Evolutionary conservation across 2,888 invertebrate species (phyloP).

Genomic region (Mythimna impura): DNA sequence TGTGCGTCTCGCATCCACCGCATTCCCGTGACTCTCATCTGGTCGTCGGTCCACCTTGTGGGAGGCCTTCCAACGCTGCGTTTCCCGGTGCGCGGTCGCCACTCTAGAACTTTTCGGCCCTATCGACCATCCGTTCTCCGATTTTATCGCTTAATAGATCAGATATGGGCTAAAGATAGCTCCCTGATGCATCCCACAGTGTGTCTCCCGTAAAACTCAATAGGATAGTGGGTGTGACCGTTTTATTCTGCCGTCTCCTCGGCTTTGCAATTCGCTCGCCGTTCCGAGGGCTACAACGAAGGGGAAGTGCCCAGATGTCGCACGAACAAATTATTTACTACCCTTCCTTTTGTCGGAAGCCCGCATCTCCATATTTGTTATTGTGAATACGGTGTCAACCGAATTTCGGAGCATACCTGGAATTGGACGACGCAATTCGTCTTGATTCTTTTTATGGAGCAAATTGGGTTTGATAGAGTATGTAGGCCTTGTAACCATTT

Average conservation of each 20-base stretch:
- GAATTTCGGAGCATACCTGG: slow-evolving; percentile 64
- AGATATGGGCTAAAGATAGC: slow-evolving; percentile 23
- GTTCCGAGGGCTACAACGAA: slow-evolving; percentile 80
- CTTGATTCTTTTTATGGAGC: slow-evolving; percentile 65
- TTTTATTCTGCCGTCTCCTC: slow-evolving; percentile 80
- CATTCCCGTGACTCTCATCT: no score
- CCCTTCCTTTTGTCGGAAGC: slow-evolving; percentile 80
- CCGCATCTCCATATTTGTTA: slow-evolving; percentile 79
- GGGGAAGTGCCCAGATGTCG: slow-evolving; percentile 89
- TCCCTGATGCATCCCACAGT: slow-evolving; percentile 52
- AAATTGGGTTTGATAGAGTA: slow-evolving; percentile 66
- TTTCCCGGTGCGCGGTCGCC: no score
- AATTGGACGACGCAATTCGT: slow-evolving; percentile 63
- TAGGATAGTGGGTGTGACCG: slow-evolving; percentile 84
- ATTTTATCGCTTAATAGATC: no score
- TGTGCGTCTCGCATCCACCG: no score
- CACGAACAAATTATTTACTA: slow-evolving; percentile 88
- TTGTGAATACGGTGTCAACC: slow-evolving; percentile 67
- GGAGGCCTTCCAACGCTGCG: no score
- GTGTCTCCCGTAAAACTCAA: slow-evolving; percentile 76
- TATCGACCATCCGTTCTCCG: no score
- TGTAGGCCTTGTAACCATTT: slow-evolving; percentile 56
- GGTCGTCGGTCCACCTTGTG: no score
- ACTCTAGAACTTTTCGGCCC: no score
- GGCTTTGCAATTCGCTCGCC: slow-evolving; percentile 74